phyloP scores from a whole-genome alignment of 2,888 invertebrate species.

The Troides aeacus region DNA sequence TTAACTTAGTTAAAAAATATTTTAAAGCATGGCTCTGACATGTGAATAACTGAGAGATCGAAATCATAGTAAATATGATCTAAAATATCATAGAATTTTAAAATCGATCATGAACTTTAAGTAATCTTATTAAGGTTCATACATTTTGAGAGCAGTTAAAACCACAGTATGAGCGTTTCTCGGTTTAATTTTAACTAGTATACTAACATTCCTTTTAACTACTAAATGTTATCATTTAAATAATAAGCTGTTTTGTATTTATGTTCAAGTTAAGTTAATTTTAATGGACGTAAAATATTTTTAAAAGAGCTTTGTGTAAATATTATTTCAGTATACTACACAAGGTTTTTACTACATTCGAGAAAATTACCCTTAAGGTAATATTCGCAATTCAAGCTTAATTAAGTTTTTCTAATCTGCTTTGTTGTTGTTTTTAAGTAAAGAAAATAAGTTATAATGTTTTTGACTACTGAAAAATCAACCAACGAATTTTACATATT shows the following conservation, averaged over 20 bases:
- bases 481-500: no score
- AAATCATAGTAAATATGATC: neutral
- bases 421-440: no score
- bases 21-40: conserved; percentile 6
- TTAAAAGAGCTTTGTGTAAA: neutral
- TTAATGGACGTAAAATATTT: neutral
- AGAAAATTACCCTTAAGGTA: no score
- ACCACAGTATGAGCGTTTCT: neutral
- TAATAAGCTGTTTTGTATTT: neutral
- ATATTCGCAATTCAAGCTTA: no score
- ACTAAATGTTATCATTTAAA: neutral
- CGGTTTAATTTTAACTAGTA: neutral
- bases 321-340: neutral
- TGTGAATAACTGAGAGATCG: neutral
- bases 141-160: neutral
- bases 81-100: neutral
- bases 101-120: neutral
- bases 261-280: neutral
- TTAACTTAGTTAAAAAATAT: conserved; percentile 9
- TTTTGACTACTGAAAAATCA: no score
- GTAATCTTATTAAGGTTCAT: neutral
- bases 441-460: no score
- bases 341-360: no score
- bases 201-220: neutral
- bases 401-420: no score